A percentile compares a stretch with the other conserved stretches of the same genome.
Evolutionary conservation across 2,113 vertebrate species (phyloP).

Genomic region (Axis porcinus): DNA sequence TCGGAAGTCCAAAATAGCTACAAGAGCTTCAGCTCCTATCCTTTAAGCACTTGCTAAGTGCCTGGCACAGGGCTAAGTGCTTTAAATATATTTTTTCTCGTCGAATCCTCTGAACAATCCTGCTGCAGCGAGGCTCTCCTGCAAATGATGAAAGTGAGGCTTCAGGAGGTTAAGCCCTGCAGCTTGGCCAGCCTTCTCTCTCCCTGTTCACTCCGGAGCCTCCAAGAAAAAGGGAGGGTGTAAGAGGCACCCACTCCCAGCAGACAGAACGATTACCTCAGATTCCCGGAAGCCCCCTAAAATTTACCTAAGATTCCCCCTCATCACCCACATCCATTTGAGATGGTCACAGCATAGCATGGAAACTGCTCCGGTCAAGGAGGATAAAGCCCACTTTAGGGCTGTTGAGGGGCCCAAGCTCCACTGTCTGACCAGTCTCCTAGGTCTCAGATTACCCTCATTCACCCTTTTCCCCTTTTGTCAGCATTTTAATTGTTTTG

Average conservation of each 20-base stretch:
- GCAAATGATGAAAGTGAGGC: not conserved
- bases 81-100: not conserved
- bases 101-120: not conserved
- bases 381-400: not conserved
- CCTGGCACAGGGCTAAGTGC: slow-evolving; percentile 14
- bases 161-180: not conserved
- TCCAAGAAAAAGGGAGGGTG: not conserved
- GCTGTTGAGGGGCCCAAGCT: not conserved
- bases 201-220: not conserved
- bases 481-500: not conserved
- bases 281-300: not conserved
- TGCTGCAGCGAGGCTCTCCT: not conserved
- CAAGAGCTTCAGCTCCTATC: not conserved
- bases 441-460: not conserved
- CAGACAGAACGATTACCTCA: not conserved
- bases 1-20: not conserved
- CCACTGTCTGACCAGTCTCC: not conserved
- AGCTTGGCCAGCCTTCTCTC: not conserved
- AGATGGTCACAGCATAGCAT: not conserved
- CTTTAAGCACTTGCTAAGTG: not conserved
- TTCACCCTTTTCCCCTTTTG: not conserved
- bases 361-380: not conserved
- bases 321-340: not conserved
- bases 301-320: not conserved
- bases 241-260: not conserved